Conservation (phyloP, 2,797 vertebrate genomes). For the Microchirus variegatus region DNA sequence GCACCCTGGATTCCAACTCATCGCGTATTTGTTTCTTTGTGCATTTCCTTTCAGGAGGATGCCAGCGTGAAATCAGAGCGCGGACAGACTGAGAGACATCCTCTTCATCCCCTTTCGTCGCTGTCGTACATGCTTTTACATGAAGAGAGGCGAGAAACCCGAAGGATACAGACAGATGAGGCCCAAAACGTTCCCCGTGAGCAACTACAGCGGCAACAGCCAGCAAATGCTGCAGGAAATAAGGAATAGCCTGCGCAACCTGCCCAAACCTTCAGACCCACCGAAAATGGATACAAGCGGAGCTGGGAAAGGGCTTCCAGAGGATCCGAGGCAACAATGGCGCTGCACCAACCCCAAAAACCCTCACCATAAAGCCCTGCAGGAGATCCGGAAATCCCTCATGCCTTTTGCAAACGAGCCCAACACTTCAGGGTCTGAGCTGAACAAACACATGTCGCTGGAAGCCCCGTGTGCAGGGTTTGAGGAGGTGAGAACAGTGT, state of each 20-base stretch:
- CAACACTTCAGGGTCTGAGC: constrained; percentile 79
- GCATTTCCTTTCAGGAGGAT: constrained; percentile 44
- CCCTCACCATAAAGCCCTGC: constrained; percentile 90
- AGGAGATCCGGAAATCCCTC: constrained; percentile 95
- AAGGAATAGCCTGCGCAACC: constrained; percentile 92
- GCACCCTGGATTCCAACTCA: constrained; percentile 9
- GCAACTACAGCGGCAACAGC: constrained; percentile 94
- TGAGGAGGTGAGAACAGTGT: constrained; percentile 86
- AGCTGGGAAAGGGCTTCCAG: constrained; percentile 81
- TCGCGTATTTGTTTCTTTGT: constrained; percentile 11
- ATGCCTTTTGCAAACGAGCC: constrained; percentile 91
- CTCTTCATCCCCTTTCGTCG: constrained; percentile 73
- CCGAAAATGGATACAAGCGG: constrained; percentile 84
- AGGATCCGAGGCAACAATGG: constrained; percentile 90
- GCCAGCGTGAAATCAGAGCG: constrained; percentile 62
- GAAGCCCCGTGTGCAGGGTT: constrained; percentile 88
- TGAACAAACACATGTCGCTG: constrained; percentile 88
- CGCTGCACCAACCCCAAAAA: constrained; percentile 89
- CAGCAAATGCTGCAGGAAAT: constrained; percentile 98
- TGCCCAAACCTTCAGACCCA: constrained; percentile 91
- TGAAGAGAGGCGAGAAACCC: constrained; percentile 98
- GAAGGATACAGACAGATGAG: constrained; percentile 98
- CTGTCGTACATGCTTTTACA: constrained; percentile 91
- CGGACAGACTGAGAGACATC: constrained; percentile 44
- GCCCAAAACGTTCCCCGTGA: constrained; percentile 97